Conservation (phyloP, 2,888 invertebrate species). For the Horisme vitalbata region DNA sequence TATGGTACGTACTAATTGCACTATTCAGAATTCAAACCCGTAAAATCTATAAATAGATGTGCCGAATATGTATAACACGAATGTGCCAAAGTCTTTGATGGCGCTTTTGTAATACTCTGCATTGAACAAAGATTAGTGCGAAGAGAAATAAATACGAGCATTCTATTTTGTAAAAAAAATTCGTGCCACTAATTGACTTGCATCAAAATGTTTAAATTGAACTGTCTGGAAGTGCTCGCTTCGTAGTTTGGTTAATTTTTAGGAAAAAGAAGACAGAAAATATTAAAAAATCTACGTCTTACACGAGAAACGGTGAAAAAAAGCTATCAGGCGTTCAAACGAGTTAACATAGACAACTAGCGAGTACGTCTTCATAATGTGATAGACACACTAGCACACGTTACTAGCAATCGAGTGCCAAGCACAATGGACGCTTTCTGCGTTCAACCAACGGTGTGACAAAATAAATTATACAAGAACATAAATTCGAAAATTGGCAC, state of each 20-base stretch:
- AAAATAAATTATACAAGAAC: constrained; percentile 44
- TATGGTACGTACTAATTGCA: not conserved
- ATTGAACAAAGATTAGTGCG: not conserved
- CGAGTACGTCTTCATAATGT: constrained; percentile 3
- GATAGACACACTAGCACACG: constrained; percentile 12
- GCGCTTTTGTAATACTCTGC: not conserved
- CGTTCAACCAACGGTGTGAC: constrained; percentile 34
- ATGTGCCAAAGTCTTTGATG: constrained; percentile 15
- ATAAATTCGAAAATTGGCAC: constrained; percentile 48
- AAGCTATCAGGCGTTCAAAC: not conserved
- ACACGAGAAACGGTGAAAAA: too few species aligned
- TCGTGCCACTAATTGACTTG: not conserved
- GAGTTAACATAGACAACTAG: constrained; percentile 2
- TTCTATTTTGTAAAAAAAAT: not conserved
- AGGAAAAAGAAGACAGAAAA: too few species aligned
- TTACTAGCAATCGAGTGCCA: constrained; percentile 32
- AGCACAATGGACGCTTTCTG: constrained; percentile 37
- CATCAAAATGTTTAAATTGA: too few species aligned
- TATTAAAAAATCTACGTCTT: too few species aligned
- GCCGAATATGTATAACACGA: too few species aligned
- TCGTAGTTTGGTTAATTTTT: too few species aligned
- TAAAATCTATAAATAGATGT: too few species aligned
- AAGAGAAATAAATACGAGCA: constrained; percentile 8
- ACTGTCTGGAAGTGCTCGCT: too few species aligned
- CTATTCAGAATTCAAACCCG: not conserved